phyloP scores from a whole-genome alignment of 53 echinoderm and acorn worm species.

The Arbacia lixula region DNA sequence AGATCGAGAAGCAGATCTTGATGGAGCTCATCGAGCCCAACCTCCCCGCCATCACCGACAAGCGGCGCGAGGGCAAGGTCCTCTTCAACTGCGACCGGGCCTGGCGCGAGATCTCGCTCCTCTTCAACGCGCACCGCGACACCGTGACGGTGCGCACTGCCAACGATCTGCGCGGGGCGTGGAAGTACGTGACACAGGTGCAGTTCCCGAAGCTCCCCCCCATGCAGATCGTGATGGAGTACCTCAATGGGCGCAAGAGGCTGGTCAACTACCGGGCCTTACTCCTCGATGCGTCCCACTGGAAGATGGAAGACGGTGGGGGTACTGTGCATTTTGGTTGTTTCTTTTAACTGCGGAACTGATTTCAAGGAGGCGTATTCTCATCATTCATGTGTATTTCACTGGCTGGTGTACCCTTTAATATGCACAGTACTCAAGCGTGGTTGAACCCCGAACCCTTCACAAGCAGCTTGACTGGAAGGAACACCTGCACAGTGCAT shows the following conservation, averaged over 20 bases:
- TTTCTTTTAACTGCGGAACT: no score
- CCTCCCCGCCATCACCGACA: constrained; percentile 53
- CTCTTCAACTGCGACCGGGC: constrained; percentile 48
- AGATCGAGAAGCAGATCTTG: constrained; percentile 48
- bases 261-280: constrained; percentile 50
- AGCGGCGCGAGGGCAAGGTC: constrained; percentile 44
- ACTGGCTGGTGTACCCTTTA: no score
- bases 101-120: constrained; percentile 50
- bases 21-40: constrained; percentile 49
- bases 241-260: constrained; percentile 45
- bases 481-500: no score
- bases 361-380: no score
- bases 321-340: no score
- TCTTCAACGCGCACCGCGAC: constrained; percentile 57
- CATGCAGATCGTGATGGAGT: constrained; percentile 57
- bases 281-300: constrained; percentile 40
- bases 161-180: constrained; percentile 33
- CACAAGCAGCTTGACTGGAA: no score
- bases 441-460: no score
- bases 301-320: constrained; percentile 52
- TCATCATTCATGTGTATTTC: no score
- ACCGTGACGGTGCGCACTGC: constrained; percentile 26
- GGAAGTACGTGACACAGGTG: constrained; percentile 54
- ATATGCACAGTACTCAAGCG: no score
- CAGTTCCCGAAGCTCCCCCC: constrained; percentile 50